Conservation (phyloP, 2,113 vertebrate species). For the Ia io region DNA sequence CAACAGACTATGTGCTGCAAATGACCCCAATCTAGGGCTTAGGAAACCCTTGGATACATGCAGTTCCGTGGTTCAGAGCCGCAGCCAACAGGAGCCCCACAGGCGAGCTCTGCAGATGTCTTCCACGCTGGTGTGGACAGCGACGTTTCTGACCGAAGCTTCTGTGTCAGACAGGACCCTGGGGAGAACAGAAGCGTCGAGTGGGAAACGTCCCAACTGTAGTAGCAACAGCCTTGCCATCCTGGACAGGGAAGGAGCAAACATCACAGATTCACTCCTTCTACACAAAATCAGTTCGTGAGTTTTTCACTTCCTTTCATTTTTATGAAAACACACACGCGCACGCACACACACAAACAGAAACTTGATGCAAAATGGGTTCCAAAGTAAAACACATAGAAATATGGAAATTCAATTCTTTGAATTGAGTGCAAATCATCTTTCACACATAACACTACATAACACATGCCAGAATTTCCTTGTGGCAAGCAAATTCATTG, state of each 20-base stretch:
- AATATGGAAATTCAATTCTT: constrained; percentile 24
- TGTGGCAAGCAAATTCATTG: neutral
- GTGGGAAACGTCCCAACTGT: neutral
- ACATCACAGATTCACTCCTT: neutral
- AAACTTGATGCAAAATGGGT: neutral
- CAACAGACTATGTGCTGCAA: neutral
- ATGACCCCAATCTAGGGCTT: neutral
- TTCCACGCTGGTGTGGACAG: neutral
- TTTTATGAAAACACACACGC: neutral
- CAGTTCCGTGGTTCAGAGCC: neutral
- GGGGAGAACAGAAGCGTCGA: neutral
- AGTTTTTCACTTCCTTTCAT: constrained; percentile 16
- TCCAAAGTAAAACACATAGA: neutral
- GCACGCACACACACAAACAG: neutral
- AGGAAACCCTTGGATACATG: neutral
- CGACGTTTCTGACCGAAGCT: neutral
- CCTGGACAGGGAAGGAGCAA: neutral
- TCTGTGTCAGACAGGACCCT: neutral
- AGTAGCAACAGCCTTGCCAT: neutral
- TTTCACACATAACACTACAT: neutral
- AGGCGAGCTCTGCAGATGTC: neutral
- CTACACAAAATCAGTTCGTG: constrained; percentile 3
- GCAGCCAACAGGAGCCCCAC: neutral
- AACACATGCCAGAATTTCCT: constrained; percentile 16
- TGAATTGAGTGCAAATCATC: neutral